Percentiles rank a stretch among this genome's conserved stretches.
These are phyloP conservation scores for Meandrusa payeni DNA, from an alignment of 2,888 invertebrate genomes.

Conservation along the genomic window DNA sequence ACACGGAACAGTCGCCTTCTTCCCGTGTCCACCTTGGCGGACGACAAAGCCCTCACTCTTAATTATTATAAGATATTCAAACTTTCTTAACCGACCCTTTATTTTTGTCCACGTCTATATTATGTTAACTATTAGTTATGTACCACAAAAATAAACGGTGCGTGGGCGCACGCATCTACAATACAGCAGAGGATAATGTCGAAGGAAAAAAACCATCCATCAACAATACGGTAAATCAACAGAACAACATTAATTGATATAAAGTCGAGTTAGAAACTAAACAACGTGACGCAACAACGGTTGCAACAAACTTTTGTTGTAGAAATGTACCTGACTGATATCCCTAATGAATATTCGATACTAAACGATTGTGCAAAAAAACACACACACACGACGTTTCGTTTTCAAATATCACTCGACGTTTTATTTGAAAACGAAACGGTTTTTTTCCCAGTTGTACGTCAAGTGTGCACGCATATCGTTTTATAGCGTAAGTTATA, in stretches of 20 bases:
- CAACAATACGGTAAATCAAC: slow-evolving; percentile 13
- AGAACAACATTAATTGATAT: slow-evolving; percentile 1
- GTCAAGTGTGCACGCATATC: too few species aligned
- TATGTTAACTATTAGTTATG: background rate
- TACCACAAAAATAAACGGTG: background rate
- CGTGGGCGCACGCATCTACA: slow-evolving; percentile 13
- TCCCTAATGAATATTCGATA: slow-evolving; percentile 18
- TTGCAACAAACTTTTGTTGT: slow-evolving; percentile 12
- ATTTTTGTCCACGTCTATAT: too few species aligned
- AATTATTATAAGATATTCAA: too few species aligned
- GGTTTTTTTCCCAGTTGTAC: too few species aligned
- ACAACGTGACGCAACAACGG: slow-evolving; percentile 1
- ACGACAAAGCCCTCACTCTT: too few species aligned
- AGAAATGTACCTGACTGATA: slow-evolving; percentile 11
- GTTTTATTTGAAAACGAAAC: too few species aligned
- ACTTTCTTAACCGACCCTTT: too few species aligned
- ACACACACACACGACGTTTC: background rate
- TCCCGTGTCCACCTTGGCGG: too few species aligned
- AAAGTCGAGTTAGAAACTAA: slow-evolving; percentile 3
- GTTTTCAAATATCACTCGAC: too few species aligned
- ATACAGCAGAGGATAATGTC: too few species aligned
- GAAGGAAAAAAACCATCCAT: slow-evolving; percentile 8
- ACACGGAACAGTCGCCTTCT: too few species aligned
- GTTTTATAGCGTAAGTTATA: too few species aligned
- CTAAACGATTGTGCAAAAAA: slow-evolving; percentile 14